Evolutionary conservation across 2,113 vertebrate genomes (phyloP), one percentile per base, ranked within the genome.

Genomic region (Spheniscus mendiculus): DNA sequence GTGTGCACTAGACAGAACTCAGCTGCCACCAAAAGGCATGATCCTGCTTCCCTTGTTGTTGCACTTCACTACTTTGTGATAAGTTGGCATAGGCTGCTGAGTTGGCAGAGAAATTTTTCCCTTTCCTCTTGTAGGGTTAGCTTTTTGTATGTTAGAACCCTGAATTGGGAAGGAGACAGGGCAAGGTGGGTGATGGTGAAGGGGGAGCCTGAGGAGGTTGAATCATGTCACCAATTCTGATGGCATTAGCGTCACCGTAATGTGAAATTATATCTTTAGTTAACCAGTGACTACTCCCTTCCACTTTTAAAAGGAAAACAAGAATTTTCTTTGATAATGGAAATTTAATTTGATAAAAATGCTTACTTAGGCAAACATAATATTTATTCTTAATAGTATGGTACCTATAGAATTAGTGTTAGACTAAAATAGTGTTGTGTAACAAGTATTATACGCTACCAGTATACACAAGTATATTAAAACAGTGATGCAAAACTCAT

Each of bases 341-440:
- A 71, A 84, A 38, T 72, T 3, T 22, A 30, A 61, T 90, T 50
- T 62, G 9, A 36, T 71, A 2, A 30, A 79, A 70, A 59, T 15
- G 2, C 34, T 71, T 71, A 42, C 11, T 3, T 11, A 59, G 44
- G 26, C 8, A 40, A 23, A 44, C 0, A 0, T 29, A 30, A 25
- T 63, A 52, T 10, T 83, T 34, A 3, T 19, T 45, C 25, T 44
- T 26, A 29, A 67, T 34, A 32, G 6, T 21, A n/a, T 21, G 4
- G 2, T 63, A 19, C 32, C 32, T 49, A 11, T 1, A 53, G 47
- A 69, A 63, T 70, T 59, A 44, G 19, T 34, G 5, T 83, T 80
- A 44, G 11, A 50, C 27, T 72, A 69, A 69, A 21, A 23, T 22
- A 66, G 15, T 27, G 5, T 34, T 49, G 15, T 65, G 32, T 82